Base-by-base conservation (phyloP, 1,140 invertebrate species). In the Drosophila pallidifrons region DNA sequence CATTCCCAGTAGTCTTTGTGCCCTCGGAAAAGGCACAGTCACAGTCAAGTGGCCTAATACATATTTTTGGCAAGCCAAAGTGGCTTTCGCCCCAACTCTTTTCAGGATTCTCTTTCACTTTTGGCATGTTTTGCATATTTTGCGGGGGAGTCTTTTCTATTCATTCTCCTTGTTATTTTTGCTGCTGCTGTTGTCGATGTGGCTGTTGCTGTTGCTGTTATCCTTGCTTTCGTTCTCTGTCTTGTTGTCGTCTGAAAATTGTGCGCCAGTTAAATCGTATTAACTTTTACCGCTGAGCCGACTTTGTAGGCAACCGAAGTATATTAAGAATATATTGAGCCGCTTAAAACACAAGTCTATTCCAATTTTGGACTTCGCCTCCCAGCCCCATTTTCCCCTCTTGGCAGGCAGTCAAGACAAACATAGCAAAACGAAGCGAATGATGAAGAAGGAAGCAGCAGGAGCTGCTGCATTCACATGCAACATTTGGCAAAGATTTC, bases 281-380 rank as follows among this genome's bases (percentile, higher is more conserved):
- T 87, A 87, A 87, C 83, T 87, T 89, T 87, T 87, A 89, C 83
- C 83, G 75, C 69, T 45, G 32, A 58, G 35, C 15, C 15, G 58
- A 67, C 47, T 51, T 64, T 85, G 81, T 64, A 82, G 83, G 80
- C 83, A 83, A 64, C 80, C 83, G 66, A 87, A 87, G 85, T 87
- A 83, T 87, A 87, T 87, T 88, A 87, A 87, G 88, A 87, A 89
- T 87, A 89, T 87, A 87, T 87, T 87, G 83, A 87, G 83, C 85
- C 80, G 80, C 85, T 88, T 87, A 89, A 80, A 61, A 65, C 47
- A 80, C 80, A 88, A 87, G 79, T 79, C 76, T 78, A 88, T 81
- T 63, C 66, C 55, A 69, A 87, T 63, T 71, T 45, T 59, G 63
- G 64, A 59, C 76, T 68, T 63, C 52, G 69, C 81, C 69, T 82